Conservation (phyloP, 2,888 invertebrate species). For the Zhuqinia jingwanae region DNA sequence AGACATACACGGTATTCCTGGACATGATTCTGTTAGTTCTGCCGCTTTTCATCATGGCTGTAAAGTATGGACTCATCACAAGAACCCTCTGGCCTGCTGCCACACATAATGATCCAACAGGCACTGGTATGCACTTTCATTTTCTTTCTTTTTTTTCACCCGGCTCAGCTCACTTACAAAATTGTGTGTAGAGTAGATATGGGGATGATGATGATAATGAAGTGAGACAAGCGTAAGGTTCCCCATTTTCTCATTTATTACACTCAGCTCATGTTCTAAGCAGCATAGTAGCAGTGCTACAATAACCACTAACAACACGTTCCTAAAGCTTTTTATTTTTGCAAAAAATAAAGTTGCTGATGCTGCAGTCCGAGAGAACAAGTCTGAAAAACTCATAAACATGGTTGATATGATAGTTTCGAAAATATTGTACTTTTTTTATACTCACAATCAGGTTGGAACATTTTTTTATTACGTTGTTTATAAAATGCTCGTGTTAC, state of each 20-base stretch:
- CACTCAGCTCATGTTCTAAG: neutral
- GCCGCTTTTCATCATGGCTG: constrained; percentile 85
- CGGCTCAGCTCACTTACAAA: no score
- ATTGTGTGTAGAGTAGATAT: no score
- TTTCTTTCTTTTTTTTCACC: neutral
- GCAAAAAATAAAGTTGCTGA: neutral
- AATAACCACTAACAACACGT: neutral
- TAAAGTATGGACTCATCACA: constrained; percentile 85
- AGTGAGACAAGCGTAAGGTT: constrained; percentile 19
- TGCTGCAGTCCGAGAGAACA: neutral
- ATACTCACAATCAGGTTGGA: neutral
- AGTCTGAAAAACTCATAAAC: constrained; percentile 24
- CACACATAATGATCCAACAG: constrained; percentile 74
- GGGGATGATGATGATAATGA: constrained; percentile 21
- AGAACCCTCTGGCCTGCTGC: constrained; percentile 82
- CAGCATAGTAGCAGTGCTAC: no score
- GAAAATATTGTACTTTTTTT: neutral
- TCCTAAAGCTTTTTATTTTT: neutral
- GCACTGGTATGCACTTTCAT: constrained; percentile 68
- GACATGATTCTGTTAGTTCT: constrained; percentile 85
- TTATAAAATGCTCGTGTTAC: neutral
- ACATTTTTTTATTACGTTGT: no score
- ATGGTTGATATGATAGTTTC: neutral
- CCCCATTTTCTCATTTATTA: constrained; percentile 48
- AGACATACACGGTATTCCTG: constrained; percentile 85